These are phyloP conservation scores for Gari tellinella DNA, from an alignment of 2,888 invertebrate species.

Conservation along the genomic window DNA sequence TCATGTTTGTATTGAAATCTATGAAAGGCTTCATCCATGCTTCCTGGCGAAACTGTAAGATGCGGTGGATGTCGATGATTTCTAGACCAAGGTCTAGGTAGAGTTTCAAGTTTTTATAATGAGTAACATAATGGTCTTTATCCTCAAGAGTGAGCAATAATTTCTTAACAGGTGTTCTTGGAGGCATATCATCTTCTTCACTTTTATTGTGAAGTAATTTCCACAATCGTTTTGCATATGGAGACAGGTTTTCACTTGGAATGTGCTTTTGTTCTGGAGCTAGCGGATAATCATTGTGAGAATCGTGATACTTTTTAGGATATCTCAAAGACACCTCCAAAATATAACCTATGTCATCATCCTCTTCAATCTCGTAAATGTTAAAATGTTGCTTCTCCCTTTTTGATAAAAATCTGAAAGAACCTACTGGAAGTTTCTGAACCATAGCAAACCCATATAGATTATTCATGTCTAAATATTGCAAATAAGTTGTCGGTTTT, in stretches of 20 bases:
- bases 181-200: too few relatives aligned
- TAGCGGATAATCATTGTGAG: constrained; percentile 78
- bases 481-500: too few relatives aligned
- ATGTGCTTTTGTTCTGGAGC: constrained; percentile 62
- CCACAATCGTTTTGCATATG: constrained; percentile 21
- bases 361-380: constrained; percentile 1
- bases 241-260: constrained; percentile 20
- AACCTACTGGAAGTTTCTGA: constrained; percentile 62
- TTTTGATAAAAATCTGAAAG: constrained; percentile 61
- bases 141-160: constrained; percentile 59
- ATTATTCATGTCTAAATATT: too few relatives aligned
- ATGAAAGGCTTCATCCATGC: constrained; percentile 80
- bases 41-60: constrained; percentile 28
- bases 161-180: too few relatives aligned
- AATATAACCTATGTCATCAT: constrained; percentile 73
- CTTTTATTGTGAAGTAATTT: constrained; percentile 13
- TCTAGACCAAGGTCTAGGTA: constrained; percentile 66
- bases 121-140: constrained; percentile 73
- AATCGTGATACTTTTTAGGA: constrained; percentile 80
- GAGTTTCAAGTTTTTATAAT: constrained; percentile 79
- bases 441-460: too few relatives aligned
- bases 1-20: constrained; percentile 63
- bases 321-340: constrained; percentile 85
- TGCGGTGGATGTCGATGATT: constrained; percentile 37
- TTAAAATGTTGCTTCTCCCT: constrained; percentile 25